These are phyloP conservation scores for Perizoma affinitatum DNA, from an alignment of 2,888 invertebrate species.

Conservation along the genomic window DNA sequence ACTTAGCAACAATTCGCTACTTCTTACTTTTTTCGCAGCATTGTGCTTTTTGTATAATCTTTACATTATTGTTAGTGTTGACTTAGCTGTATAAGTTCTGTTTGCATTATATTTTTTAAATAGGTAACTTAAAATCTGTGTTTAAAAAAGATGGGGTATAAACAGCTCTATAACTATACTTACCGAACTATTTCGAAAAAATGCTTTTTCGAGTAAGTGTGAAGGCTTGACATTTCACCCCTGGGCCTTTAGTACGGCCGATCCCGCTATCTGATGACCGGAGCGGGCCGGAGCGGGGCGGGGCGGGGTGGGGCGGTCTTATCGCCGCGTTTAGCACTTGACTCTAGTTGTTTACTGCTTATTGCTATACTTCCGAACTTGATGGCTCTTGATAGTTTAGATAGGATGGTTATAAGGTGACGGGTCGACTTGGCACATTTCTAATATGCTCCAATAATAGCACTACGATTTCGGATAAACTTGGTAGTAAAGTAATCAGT, in stretches of 20 bases:
- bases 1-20: too few species aligned
- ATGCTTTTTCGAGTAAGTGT: slow-evolving; percentile 60
- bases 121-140: too few species aligned
- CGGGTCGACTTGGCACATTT: slow-evolving; percentile 9
- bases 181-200: slow-evolving; percentile 51
- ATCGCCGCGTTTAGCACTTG: slow-evolving; percentile 40
- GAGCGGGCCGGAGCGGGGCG: slow-evolving; percentile 31
- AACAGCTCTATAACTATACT: slow-evolving; percentile 44
- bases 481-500: too few species aligned
- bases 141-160: not conserved
- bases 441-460: slow-evolving; percentile 3
- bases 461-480: not conserved
- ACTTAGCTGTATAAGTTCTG: too few species aligned
- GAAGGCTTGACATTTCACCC: slow-evolving; percentile 69
- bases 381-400: slow-evolving; percentile 31
- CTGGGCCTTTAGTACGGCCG: slow-evolving; percentile 38
- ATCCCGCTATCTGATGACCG: slow-evolving; percentile 69
- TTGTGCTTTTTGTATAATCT: too few species aligned
- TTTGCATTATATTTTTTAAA: too few species aligned
- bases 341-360: slow-evolving; percentile 43
- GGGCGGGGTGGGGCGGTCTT: slow-evolving; percentile 32
- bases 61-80: too few species aligned
- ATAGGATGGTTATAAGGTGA: slow-evolving; percentile 31
- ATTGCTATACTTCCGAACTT: slow-evolving; percentile 36
- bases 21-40: too few species aligned